These are phyloP conservation scores for Phrynocephalus vlangalii DNA, from an alignment of 2,797 vertebrate genomes.

Conservation along the genomic window DNA sequence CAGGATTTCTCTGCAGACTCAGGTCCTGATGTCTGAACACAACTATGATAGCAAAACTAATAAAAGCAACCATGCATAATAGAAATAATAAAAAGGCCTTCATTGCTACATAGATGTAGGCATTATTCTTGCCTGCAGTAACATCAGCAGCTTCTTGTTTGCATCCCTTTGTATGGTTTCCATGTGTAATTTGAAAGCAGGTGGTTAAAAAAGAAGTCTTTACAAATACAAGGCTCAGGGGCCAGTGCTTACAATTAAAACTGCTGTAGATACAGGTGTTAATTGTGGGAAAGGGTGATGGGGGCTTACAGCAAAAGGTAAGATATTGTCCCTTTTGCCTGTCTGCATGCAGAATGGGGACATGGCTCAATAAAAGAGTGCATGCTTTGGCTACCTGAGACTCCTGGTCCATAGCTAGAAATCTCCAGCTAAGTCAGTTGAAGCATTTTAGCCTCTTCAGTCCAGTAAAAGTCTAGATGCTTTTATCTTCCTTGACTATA, in stretches of 20 bases:
- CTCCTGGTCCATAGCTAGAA: too few species aligned
- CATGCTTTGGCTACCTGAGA: background rate
- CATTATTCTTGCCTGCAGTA: background rate
- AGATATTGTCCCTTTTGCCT: background rate
- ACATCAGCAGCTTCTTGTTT: background rate
- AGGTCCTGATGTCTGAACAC: too few species aligned
- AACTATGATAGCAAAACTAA: too few species aligned
- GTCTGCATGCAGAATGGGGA: background rate
- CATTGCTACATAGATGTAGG: background rate
- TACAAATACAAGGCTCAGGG: slow-evolving; percentile 21
- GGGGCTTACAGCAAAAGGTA: background rate
- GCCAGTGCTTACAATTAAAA: slow-evolving; percentile 4
- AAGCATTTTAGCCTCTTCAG: too few species aligned
- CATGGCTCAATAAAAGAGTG: background rate
- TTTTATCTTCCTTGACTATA: too few species aligned
- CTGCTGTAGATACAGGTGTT: background rate
- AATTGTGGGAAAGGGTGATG: background rate
- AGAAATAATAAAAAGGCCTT: too few species aligned
- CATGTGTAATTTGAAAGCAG: slow-evolving; percentile 6
- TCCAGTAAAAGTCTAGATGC: too few species aligned
- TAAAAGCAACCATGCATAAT: too few species aligned
- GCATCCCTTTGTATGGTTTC: background rate
- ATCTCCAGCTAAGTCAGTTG: too few species aligned
- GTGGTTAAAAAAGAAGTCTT: slow-evolving; percentile 11
- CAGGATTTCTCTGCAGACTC: too few species aligned